A percentile compares a stretch with the other conserved stretches of the same genome.
Evolutionary conservation across 2,888 invertebrate species (phyloP).

Genomic region (Netelia melanura): DNA sequence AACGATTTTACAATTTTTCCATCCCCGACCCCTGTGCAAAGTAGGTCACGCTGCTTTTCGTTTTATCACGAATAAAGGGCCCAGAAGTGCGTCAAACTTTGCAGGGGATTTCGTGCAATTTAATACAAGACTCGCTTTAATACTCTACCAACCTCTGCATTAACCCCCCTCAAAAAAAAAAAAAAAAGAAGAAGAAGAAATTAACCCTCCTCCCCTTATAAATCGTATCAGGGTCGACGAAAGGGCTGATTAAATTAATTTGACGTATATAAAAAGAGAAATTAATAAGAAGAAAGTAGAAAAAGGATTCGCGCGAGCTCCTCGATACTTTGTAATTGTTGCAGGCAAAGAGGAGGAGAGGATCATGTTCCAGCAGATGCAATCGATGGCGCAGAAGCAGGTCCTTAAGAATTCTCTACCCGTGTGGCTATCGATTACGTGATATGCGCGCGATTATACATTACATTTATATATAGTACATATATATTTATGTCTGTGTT

Average conservation of each 20-base stretch:
- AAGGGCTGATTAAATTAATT: not conserved
- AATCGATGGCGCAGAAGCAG: constrained; percentile 98
- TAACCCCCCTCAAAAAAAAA: no score
- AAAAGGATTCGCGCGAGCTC: constrained; percentile 67
- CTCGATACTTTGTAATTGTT: constrained; percentile 84
- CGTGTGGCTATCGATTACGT: constrained; percentile 72
- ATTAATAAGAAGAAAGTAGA: constrained; percentile 16
- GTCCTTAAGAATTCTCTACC: constrained; percentile 87
- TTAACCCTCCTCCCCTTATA: constrained; percentile 22
- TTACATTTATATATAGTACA: constrained; percentile 51
- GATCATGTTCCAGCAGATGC: constrained; percentile 98
- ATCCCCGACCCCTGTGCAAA: no score
- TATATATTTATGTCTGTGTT: constrained; percentile 63
- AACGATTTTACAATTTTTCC: no score
- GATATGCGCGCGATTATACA: constrained; percentile 66
- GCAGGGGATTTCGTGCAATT: no score
- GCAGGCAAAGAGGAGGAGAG: constrained; percentile 98
- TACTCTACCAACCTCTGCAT: no score
- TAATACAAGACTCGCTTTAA: no score
- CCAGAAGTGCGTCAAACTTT: no score
- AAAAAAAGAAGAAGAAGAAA: constrained; percentile 25
- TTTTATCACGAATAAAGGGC: constrained; percentile 25
- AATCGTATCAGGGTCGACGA: not conserved
- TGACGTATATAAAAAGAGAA: not conserved
- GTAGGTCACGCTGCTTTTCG: no score